Base-by-base conservation (phyloP, 2,113 vertebrate species). In the Holacanthus passer region DNA sequence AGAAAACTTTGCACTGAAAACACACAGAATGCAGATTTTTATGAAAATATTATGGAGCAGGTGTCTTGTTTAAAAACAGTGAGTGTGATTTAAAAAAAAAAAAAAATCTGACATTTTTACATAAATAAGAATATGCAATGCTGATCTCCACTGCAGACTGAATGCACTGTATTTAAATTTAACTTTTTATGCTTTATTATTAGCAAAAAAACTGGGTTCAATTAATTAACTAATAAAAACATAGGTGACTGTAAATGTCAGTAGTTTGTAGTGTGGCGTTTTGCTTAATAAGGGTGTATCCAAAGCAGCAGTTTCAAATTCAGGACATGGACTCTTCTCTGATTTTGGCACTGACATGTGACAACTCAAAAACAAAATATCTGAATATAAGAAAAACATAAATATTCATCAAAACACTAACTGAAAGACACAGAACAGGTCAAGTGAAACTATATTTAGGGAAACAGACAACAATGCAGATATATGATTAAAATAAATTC, bases 381-480 rank as follows among this genome's bases (percentile, higher is more conserved):
- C 1, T 77, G 8, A 77, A 58, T 39, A 29, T 22, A 22, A 17
- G 0, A 0, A 63, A 53, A n/a, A 29, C 50, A 37, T 55, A 24
- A 19, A 35, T 14, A 60, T 41, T 20, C 11, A 50, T 37, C 22
- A 37, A 10, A 64, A 39, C 37, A 37, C 7, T 2, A 39, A 20
- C 10, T 60, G 1, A 65, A 73, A 71, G 31, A 75, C n/a, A 70
- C 9, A 59, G 39, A 35, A 59, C 0, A 2, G 56, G 1, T 53
- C 22, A 60, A 27, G n/a, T 31, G 14, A 60, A 56, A 59, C 9
- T 55, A 63, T 73, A 60, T 76, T 79, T 65, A 29, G 19, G 3
- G 31, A 53, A 78, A 83, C 45, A 77, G 27, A 53, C 29, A 73
- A 76, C 52, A 72, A 66, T 3, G 69, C 41, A 70, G 11, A 68